phyloP scores from a whole-genome alignment of 2,888 invertebrate genomes.

The Lepetodrilus schrolli region DNA sequence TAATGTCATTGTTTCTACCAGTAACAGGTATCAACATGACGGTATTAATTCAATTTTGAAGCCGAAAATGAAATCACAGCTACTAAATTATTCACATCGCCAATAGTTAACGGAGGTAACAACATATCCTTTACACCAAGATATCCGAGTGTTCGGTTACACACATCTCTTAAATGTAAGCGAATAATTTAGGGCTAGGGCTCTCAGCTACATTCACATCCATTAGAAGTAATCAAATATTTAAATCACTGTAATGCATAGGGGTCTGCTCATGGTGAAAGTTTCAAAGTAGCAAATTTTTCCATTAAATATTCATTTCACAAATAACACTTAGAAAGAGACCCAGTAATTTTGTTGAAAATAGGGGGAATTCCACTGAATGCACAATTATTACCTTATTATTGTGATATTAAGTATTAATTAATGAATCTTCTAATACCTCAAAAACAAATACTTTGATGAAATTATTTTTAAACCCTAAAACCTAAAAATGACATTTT shows the following conservation, averaged over 20 bases:
- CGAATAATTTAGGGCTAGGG: background rate
- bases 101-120: background rate
- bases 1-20: background rate
- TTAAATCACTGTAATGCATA: background rate
- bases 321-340: no score
- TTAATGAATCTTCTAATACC: no score
- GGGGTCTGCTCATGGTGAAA: background rate
- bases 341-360: no score
- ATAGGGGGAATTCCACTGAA: no score
- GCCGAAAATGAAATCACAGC: background rate
- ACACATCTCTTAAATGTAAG: background rate
- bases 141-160: no score
- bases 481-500: no score
- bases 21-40: constrained; percentile 1
- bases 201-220: background rate
- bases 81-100: background rate
- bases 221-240: background rate
- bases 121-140: no score
- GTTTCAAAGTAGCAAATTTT: background rate
- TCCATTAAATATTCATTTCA: background rate
- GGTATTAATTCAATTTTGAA: background rate
- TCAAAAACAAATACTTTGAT: no score
- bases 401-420: no score
- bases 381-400: no score
- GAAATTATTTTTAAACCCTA: no score